Percentiles rank a stretch among this genome's conserved stretches.
These are phyloP conservation scores for Hippocampus guttulatus DNA, from an alignment of 2,113 vertebrate species.

Conservation along the genomic window DNA sequence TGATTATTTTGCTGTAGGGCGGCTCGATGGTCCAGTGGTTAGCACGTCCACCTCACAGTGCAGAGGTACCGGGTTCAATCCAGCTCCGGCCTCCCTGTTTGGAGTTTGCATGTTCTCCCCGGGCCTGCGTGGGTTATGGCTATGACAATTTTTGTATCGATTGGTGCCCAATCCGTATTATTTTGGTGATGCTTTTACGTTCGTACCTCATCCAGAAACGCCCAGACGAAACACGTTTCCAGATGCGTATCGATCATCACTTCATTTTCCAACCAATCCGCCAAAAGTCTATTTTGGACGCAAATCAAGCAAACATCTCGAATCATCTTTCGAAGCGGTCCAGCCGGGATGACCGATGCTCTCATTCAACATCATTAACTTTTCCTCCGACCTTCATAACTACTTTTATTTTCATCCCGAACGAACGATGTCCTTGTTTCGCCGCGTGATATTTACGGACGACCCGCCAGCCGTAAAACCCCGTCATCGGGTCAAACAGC, in stretches of 20 bases:
- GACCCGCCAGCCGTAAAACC: not conserved
- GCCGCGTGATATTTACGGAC: not conserved
- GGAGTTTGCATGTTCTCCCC: no score
- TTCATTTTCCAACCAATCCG: not conserved
- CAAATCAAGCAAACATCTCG: not conserved
- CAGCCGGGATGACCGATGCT: not conserved
- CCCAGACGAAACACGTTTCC: not conserved
- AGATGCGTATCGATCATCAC: not conserved
- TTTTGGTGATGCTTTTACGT: no score
- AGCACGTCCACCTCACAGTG: no score
- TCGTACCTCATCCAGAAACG: no score
- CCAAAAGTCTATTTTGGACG: not conserved
- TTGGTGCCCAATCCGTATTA: no score
- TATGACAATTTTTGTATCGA: no score
- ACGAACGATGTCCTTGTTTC: not conserved
- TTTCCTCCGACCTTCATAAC: not conserved
- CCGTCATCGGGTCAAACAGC: not conserved
- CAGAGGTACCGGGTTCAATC: no score
- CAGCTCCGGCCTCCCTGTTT: no score
- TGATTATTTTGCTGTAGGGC: no score
- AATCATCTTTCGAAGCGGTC: not conserved
- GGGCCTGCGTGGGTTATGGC: no score
- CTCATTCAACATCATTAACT: not conserved
- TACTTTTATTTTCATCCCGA: not conserved
- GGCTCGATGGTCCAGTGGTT: no score